Conservation (phyloP, 2,113 vertebrate species). For the Smithornis capensis region DNA sequence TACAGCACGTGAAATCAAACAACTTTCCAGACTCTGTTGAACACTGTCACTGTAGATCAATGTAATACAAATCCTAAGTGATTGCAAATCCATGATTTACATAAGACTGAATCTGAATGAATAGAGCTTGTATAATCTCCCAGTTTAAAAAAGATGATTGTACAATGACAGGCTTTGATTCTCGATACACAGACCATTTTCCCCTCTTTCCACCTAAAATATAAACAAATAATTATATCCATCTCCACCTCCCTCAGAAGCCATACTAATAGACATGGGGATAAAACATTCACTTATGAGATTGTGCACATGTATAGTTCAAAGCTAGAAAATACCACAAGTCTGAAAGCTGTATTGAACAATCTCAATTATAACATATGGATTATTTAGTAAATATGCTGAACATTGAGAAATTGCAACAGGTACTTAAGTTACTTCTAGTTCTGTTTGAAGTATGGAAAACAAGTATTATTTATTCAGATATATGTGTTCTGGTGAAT, state of each 20-base stretch:
- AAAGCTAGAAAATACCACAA: background rate
- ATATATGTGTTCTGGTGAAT: background rate
- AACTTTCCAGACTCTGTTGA: constrained; percentile 5
- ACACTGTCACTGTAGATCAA: constrained; percentile 36
- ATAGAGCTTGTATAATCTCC: background rate
- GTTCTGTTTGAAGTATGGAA: background rate
- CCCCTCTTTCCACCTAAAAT: background rate
- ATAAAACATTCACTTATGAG: background rate
- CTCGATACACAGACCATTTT: background rate
- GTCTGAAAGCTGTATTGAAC: background rate
- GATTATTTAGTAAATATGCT: background rate
- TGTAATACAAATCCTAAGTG: background rate
- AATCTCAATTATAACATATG: background rate
- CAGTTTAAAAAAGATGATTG: background rate
- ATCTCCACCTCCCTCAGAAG: background rate
- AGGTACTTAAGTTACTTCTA: background rate
- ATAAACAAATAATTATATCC: background rate
- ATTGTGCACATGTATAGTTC: background rate
- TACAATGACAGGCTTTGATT: background rate
- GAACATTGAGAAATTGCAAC: background rate
- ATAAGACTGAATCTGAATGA: background rate
- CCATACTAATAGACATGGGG: background rate
- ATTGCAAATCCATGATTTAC: background rate
- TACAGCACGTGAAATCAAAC: constrained; percentile 28
- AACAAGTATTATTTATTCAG: background rate